Conservation (phyloP, 2,888 invertebrate genomes). For the Leucoma salicis region DNA sequence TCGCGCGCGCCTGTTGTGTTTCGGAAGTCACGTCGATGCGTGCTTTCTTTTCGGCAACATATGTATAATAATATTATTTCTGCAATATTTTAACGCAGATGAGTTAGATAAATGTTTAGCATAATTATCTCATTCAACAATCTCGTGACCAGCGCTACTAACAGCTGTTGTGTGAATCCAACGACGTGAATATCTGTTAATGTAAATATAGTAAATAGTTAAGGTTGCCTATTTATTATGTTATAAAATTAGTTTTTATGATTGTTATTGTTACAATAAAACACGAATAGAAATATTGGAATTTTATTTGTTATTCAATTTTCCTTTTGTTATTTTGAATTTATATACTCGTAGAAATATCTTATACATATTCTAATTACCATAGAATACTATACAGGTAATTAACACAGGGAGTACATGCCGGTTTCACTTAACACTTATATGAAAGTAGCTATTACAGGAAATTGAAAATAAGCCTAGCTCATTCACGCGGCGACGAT, state of each 20-base stretch:
- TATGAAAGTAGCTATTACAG: slow-evolving; percentile 52
- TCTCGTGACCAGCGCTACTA: slow-evolving; percentile 17
- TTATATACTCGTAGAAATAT: slow-evolving; percentile 20
- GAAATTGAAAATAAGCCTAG: slow-evolving; percentile 41
- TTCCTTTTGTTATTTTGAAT: slow-evolving; percentile 5
- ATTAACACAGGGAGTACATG: slow-evolving; percentile 47
- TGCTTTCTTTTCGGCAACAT: slow-evolving; percentile 60
- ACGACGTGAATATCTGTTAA: slow-evolving; percentile 73
- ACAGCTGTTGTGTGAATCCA: slow-evolving; percentile 30
- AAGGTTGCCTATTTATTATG: slow-evolving; percentile 71
- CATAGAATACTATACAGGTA: slow-evolving; percentile 49
- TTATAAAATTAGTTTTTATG: slow-evolving; percentile 49
- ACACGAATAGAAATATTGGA: slow-evolving; percentile 10
- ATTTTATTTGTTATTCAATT: slow-evolving; percentile 21
- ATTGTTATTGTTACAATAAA: slow-evolving; percentile 62
- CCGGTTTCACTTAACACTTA: slow-evolving; percentile 64
- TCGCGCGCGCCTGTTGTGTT: slow-evolving; percentile 36
- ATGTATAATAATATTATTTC: slow-evolving; percentile 45
- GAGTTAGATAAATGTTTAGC: slow-evolving; percentile 18
- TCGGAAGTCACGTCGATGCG: slow-evolving; percentile 39
- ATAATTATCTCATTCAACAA: slow-evolving; percentile 14
- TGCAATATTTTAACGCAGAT: slow-evolving; percentile 33
- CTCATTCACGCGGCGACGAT: slow-evolving; percentile 6
- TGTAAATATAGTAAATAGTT: slow-evolving; percentile 67
- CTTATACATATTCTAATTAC: slow-evolving; percentile 36